Evolutionary conservation across 1,140 invertebrate species (phyloP), one percentile per base, ranked within the genome.

Genomic region (Pseudachorutes palmiensis): DNA sequence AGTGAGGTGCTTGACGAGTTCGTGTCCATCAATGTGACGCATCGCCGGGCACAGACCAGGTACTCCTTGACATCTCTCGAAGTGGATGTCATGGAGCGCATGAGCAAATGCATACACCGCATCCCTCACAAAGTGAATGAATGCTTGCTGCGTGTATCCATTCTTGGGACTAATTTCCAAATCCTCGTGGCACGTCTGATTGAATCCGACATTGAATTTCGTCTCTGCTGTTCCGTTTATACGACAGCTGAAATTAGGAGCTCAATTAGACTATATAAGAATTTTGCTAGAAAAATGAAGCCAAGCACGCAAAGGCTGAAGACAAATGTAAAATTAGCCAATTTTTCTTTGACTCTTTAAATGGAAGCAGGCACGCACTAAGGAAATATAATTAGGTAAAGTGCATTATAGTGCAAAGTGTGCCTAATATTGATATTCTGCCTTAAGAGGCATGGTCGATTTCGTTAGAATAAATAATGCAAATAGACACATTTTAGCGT

Each of bases 81-180:
- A 31, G 48, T 81, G 80, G 74, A 84, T 76, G 66, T 80, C 76
- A 69, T 81, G 76, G 2, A 84, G 75, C 0, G 82, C 82, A 55
- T 81, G 73, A 1, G 82, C 83, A 64, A 83, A 82, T 0, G 83
- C 78, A 72, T 83, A 83, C 1, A 80, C 81, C 0, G 83, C 79
- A 71, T 84, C 83, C 19, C 83, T 71, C 0, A 84, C 79, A 71
- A 84, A 84, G 71, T 84, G 83, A 28, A 83, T 69, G 67, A 80
- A 82, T 22, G 77, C 75, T 32, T 79, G 79, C 66, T 82, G 81
- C 30, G 75, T 75, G 74, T 80, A 81, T 0, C 77, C 76, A 31
- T 60, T 77, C 22, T 62, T 59, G 16, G 19, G 1, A 5, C 49
- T 60, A 14, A 67, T 68, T 61, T 58, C 57, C 33, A 66, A 30